Evolutionary conservation across 2,888 invertebrate species (phyloP).

Genomic region (Theretra japonica): DNA sequence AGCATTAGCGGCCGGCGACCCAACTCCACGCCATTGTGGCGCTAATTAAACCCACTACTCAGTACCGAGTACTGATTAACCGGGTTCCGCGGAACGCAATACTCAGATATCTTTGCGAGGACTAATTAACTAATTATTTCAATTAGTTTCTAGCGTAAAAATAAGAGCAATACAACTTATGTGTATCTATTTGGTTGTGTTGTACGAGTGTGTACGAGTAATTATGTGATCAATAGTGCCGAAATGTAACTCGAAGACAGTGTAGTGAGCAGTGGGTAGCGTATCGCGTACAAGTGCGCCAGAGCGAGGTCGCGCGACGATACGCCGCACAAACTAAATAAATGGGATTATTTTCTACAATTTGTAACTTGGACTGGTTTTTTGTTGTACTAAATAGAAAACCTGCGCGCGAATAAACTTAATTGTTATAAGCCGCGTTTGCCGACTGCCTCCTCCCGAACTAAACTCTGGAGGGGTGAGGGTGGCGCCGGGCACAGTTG

Average conservation of each 20-base stretch:
- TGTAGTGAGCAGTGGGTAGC: neutral
- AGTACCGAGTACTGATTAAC: constrained; percentile 18
- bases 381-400: constrained; percentile 66
- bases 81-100: constrained; percentile 1
- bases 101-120: neutral
- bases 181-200: neutral
- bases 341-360: constrained; percentile 32
- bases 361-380: constrained; percentile 51
- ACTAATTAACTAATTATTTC: constrained; percentile 14
- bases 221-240: neutral
- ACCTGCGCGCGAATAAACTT: constrained; percentile 80
- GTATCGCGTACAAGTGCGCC: neutral
- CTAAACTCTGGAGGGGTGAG: constrained; percentile 59
- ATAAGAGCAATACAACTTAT: neutral
- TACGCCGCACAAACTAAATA: neutral
- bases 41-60: constrained; percentile 15
- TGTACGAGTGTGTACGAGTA: too few relatives aligned
- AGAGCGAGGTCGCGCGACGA: neutral
- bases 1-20: constrained; percentile 6
- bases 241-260: neutral
- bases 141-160: neutral
- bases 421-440: constrained; percentile 83
- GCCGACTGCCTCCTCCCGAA: constrained; percentile 68
- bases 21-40: neutral
- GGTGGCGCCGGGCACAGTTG: constrained; percentile 66